Base-by-base conservation (phyloP, 2,113 vertebrate species). In the Forbesichthys papilliferus region DNA sequence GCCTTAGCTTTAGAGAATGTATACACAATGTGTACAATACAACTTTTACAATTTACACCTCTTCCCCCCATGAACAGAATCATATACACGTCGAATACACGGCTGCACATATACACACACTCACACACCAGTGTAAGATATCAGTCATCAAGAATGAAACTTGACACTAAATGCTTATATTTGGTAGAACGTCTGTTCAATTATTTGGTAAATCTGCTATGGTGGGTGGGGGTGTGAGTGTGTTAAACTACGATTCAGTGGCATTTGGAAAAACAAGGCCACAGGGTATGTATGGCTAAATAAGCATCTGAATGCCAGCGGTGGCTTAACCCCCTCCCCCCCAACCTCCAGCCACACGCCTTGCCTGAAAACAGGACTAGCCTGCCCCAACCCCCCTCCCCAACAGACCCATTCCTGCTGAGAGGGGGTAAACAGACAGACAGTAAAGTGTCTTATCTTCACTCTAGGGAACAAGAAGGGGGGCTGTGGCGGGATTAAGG, bases 351-450 rank as follows among this genome's bases (percentile, higher is more conserved):
- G 27, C 16, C 56, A 83, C 85, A 87, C 80, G 80, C 75, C 69
- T 71, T 79, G 80, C 61, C 75, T 78, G 79, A 85, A 85, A 87
- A 88, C 80, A 80, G 12, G 74, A 71, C 81, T 77, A 84, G 84
- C 84, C 83, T 55, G 65, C 61, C 79, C 85, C 73, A 51, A 57
- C 75, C 71, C 69, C 57, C n/a, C 16, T 49, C 66, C 61, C 61
- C 71, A 67, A 4, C 56, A 64, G 64, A 70, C 79, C 66, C 70
- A 61, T 61, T 42, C 82, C 67, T 59, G 80, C 79, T 82, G 84
- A 72, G 80, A 75, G 69, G 63, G 73, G 59, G 72, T 90, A 90
- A 86, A 88, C 83, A 90, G 85, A 86, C 87, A 81, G 84, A 72
- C 66, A 82, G 72, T 71, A 74, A 86, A 88, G 86, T 82, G 81